Evolutionary conservation across 2,888 invertebrate species (phyloP).

Genomic region (Nemapogon koenigi): DNA sequence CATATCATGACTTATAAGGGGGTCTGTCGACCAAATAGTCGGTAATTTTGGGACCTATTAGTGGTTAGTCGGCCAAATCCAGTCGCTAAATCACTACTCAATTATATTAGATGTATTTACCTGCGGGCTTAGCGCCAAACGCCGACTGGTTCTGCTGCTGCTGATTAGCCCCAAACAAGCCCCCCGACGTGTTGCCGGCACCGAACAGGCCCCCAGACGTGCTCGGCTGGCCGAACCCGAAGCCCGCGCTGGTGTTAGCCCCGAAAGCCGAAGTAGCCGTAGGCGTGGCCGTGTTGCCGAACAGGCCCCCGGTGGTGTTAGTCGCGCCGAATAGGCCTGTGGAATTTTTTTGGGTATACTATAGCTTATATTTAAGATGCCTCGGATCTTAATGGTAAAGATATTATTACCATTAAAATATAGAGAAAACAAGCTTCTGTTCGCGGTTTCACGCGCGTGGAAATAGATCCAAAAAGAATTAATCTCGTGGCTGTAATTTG

Average conservation of each 20-base stretch:
- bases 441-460: too few relatives aligned
- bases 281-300: conserved; percentile 30
- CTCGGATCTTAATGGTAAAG: too few relatives aligned
- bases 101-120: conserved; percentile 31
- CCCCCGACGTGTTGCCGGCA: conserved; percentile 39
- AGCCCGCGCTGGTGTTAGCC: conserved; percentile 50
- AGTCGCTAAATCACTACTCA: too few relatives aligned
- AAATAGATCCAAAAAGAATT: too few relatives aligned
- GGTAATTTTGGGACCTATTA: too few relatives aligned
- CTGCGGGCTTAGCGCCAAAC: conserved; percentile 65
- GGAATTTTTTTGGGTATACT: conserved; percentile 44
- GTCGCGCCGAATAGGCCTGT: conserved; percentile 69
- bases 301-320: conserved; percentile 37
- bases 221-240: conserved; percentile 49
- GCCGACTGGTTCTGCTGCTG: conserved; percentile 56
- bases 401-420: too few relatives aligned
- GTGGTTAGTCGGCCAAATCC: too few relatives aligned
- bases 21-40: too few relatives aligned
- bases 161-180: conserved; percentile 67
- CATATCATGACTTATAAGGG: too few relatives aligned
- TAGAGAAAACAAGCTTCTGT: too few relatives aligned
- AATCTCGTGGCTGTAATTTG: too few relatives aligned
- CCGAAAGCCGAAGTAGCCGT: conserved; percentile 71
- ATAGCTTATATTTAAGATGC: too few relatives aligned
- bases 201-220: conserved; percentile 69